Percentiles rank a stretch among this genome's conserved stretches.
Conservation (phyloP, 2,888 invertebrate genomes). For the Drosophila picticornis region DNA sequence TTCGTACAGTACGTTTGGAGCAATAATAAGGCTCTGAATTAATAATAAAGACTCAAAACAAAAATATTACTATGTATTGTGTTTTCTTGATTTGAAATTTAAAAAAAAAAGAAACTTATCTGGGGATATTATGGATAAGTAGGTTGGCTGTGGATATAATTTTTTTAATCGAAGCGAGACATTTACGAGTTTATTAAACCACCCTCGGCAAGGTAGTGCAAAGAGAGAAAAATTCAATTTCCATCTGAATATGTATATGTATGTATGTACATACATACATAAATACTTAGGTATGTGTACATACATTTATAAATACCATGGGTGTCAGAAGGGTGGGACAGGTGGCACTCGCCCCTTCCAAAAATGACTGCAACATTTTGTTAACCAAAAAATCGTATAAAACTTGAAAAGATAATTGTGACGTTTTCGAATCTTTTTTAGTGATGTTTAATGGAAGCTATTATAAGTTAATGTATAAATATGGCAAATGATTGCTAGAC, state of each 20-base stretch:
- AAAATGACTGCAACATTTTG: constrained; percentile 7
- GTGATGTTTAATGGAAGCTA: background rate
- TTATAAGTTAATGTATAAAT: constrained; percentile 1
- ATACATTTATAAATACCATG: constrained; percentile 14
- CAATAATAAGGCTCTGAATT: background rate
- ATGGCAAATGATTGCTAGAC: background rate
- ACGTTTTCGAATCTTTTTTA: background rate
- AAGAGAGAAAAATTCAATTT: constrained; percentile 8
- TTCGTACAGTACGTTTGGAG: background rate
- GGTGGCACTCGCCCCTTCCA: background rate
- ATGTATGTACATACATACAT: background rate
- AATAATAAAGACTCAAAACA: background rate
- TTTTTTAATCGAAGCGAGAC: background rate
- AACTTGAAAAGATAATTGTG: constrained; percentile 1
- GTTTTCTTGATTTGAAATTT: background rate
- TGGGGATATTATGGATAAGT: background rate
- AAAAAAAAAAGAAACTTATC: too few relatives aligned
- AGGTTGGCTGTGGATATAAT: background rate
- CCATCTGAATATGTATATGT: constrained; percentile 5
- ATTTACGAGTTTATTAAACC: background rate
- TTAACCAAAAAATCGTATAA: background rate
- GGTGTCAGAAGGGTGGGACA: constrained; percentile 1
- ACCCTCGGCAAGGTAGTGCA: constrained; percentile 14
- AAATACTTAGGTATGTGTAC: background rate
- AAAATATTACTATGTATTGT: constrained; percentile 6